phyloP scores from a whole-genome alignment of 92 coral and sea anemone genomes.

The Zoanthus solanderi region DNA sequence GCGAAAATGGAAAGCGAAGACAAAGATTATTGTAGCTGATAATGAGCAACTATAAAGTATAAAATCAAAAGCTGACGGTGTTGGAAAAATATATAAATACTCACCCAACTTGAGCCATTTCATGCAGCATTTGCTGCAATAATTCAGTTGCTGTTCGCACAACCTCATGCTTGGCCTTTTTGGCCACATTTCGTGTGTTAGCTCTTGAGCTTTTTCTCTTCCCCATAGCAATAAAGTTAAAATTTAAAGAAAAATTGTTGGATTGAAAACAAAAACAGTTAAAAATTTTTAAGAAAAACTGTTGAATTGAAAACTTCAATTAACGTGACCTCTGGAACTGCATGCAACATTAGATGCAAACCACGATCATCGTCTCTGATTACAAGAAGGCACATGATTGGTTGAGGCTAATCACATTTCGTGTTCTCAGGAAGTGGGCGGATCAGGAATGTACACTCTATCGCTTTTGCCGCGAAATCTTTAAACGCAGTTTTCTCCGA shows the following conservation, averaged over 20 bases:
- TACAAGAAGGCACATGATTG: constrained; percentile 14
- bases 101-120: constrained; percentile 8
- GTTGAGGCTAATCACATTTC: constrained; percentile 5
- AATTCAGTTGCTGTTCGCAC: not conserved
- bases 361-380: not conserved
- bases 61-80: constrained; percentile 3
- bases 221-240: not conserved
- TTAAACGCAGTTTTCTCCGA: not conserved
- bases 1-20: not conserved
- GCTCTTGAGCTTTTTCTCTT: not conserved
- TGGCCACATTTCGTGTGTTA: not conserved
- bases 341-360: not conserved
- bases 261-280: too few relatives aligned
- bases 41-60: not conserved
- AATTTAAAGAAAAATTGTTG: not conserved
- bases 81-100: not conserved
- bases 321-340: not conserved
- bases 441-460: not conserved
- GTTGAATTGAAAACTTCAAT: not conserved
- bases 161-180: not conserved
- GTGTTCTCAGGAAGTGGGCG: not conserved
- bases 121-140: not conserved
- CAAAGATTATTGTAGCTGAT: constrained; percentile 3
- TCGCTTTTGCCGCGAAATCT: not conserved
- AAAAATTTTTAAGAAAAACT: too few relatives aligned